Base-by-base conservation (phyloP, 2,888 invertebrate genomes). In the Diaphora mendica region DNA sequence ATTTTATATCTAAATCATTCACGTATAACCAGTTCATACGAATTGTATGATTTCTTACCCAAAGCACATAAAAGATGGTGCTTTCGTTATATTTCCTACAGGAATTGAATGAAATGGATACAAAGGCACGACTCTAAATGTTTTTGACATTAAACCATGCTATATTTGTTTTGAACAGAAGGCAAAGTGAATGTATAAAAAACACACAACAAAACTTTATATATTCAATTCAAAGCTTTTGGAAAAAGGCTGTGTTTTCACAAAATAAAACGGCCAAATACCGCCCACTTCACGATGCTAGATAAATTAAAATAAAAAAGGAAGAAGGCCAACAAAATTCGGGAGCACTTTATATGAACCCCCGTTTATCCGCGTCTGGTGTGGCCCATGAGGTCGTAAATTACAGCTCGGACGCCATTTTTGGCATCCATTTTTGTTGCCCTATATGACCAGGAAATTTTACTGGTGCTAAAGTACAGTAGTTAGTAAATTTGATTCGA, bases 301-400 rank as follows among this genome's bases (percentile, higher is more conserved):
- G 87, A 91, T 91, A 91, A 91, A 90, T 91, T 90, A 87, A 88
- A 89, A 88, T 87, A 85, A 89, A 90, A 88, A 88, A 82, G 70
- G 68, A 64, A 67, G 59, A 73, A 76, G 74, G 80, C 79, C 82
- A 78, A 83, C 81, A 79, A 86, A 90, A 90, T 87, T 90, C 85
- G 83, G 84, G 81, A 87, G 87, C 86, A 85, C 87, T 91, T 88
- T 88, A 88, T 88, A 87, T 87, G 86, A 88, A 87, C 85, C 88
- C 83, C 88, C 80, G 88, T 88, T 88, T 88, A 87, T 88, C 79
- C 86, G 77, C 85, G 86, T 87, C 89, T 87, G 84, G 80, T 81
- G 79, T 80, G 79, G 80, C 84, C 88, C 87, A 83, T 83, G 84
- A 81, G 82, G 33, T 86, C 87, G 88, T 89, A 89, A 89, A 89